Base-by-base conservation (phyloP, 1,140 invertebrate species). In the Nasonia vitripennis region DNA sequence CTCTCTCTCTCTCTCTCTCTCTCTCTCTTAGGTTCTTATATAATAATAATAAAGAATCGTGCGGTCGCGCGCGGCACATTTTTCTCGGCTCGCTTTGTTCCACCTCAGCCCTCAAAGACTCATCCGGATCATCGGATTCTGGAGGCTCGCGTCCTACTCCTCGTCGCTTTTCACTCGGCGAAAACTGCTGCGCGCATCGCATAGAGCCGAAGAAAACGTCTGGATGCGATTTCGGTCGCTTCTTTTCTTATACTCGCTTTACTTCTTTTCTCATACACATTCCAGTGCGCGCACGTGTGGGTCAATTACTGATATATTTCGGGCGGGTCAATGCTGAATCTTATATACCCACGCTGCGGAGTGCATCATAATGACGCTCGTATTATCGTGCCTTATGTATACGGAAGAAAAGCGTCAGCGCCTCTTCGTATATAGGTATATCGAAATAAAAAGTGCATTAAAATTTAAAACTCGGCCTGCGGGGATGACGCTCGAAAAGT, bases 111-210 rank as follows among this genome's bases (percentile, higher is more conserved):
- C 37, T 75, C 55, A 6, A 62, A 17, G 73, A 75, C 73, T 75
- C 73, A 41, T 75, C 73, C 73, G 73, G 73, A 75, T 75, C 79
- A 81, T 81, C 68, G 37, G 68, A 81, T 81, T 81, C 68, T 27
- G 41, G 55, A 48, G 62, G 7, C 45, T 17, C 12, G 10, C 2
- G 1, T 10, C 31, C 27, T 27, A 27, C 27, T 27, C 1, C 12
- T 9, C 34, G 71, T 34, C 31, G 17, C 37, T n/a, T 71, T 62
- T 62, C 55, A 62, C 20, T 20, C 20, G 55, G 4, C 55, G 55
- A 62, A 62, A 20, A 20, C 55, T 4, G 41, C 41, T 45, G 41
- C 41, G 41, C 41, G 41, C 41, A 45, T 45, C 41, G 7, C 7
- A 37, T 37, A 37, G 34, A 45, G 41, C 6, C 41, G 17, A 62